Percentiles rank a stretch among this genome's conserved stretches.
These are phyloP conservation scores for roundworm (Caenorhabditis elegans) DNA, from an alignment of 1,140 invertebrate species.

Conservation along the genomic window DNA sequence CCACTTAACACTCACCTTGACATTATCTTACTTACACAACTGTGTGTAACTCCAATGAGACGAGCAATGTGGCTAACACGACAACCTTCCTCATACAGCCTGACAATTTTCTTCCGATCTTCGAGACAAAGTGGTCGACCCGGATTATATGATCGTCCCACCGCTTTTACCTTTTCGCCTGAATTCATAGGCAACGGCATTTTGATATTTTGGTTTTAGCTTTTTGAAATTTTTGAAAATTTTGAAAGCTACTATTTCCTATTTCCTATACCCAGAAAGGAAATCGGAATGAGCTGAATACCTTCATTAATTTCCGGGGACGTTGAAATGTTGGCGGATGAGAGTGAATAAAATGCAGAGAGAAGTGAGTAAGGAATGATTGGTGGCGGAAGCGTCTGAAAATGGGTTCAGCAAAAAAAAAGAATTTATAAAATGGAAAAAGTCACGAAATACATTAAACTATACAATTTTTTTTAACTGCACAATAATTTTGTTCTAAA, in stretches of 20 bases:
- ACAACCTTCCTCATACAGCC: constrained; percentile 45
- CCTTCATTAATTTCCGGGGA: constrained; percentile 29
- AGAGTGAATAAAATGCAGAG: constrained; percentile 15
- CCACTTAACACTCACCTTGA: constrained; percentile 19
- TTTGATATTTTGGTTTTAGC: neutral
- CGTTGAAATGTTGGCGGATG: neutral
- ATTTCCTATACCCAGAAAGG: neutral
- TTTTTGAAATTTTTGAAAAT: neutral
- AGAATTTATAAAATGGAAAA: neutral
- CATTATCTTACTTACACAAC: constrained; percentile 49
- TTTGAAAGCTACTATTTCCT: neutral
- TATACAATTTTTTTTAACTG: too few relatives aligned
- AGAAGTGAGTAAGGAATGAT: constrained; percentile 22
- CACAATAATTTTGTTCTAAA: too few relatives aligned
- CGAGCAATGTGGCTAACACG: constrained; percentile 49
- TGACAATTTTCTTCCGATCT: constrained; percentile 40
- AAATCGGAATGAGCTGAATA: neutral
- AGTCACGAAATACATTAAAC: too few relatives aligned
- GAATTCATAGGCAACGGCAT: neutral
- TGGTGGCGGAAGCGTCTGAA: constrained; percentile 19
- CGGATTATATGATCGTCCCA: constrained; percentile 15
- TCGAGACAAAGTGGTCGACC: constrained; percentile 45
- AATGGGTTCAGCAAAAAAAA: neutral
- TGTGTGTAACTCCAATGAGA: constrained; percentile 47
- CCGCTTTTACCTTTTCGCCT: neutral